A percentile compares a stretch with the other conserved stretches of the same genome.
Conservation (phyloP, 2,113 vertebrate species). For the Pseudonaja textilis region DNA sequence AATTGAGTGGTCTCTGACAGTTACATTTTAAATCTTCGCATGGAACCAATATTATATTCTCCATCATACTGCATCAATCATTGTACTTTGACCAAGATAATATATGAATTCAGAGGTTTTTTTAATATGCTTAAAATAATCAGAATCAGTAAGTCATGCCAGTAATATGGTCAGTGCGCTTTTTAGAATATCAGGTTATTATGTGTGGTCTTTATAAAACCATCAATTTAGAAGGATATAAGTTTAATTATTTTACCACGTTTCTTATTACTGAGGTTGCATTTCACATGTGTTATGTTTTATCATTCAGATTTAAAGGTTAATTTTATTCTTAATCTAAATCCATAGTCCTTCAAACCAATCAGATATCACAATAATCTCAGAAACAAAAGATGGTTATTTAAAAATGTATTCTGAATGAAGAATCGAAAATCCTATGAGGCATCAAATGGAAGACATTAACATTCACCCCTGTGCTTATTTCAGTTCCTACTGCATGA, state of each 20-base stretch:
- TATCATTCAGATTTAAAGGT: conserved; percentile 59
- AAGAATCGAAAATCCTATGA: conserved; percentile 55
- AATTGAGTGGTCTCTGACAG: neutral
- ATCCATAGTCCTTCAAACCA: conserved; percentile 60
- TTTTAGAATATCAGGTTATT: neutral
- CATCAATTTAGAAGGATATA: conserved; percentile 15
- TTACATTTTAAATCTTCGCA: neutral
- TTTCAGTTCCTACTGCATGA: conserved; percentile 38
- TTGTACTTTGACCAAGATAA: neutral
- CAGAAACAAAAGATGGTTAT: conserved; percentile 58
- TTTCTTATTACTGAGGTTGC: conserved; percentile 45
- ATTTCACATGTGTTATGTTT: conserved; percentile 59
- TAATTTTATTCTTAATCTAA: conserved; percentile 56
- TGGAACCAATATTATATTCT: neutral
- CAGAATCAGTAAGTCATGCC: neutral
- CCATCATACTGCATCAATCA: neutral
- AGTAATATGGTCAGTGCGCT: neutral
- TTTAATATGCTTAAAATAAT: neutral
- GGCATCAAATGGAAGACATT: conserved; percentile 50
- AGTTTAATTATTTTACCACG: conserved; percentile 42
- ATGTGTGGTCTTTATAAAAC: neutral
- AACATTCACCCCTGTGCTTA: conserved; percentile 57
- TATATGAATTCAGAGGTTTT: neutral
- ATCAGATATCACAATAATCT: conserved; percentile 60
- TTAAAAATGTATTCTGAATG: conserved; percentile 52